phyloP scores from a whole-genome alignment of 2,113 vertebrate species.

The Pelecanus crispus region DNA sequence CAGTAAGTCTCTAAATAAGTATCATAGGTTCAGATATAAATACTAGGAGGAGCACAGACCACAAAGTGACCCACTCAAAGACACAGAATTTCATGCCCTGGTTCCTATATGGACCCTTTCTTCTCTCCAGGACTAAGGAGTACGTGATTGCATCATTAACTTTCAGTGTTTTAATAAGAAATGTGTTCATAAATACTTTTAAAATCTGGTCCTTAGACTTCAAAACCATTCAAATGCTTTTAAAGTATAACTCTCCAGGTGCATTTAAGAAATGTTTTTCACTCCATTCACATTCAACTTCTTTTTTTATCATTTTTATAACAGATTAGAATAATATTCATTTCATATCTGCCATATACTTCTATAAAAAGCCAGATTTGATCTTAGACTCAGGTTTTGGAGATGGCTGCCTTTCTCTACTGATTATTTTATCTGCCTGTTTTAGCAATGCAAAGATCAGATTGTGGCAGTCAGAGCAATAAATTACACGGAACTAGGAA shows the following conservation, averaged over 20 bases:
- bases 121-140: not conserved
- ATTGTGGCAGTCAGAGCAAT: not conserved
- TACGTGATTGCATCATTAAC: not conserved
- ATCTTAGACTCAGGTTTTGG: not conserved
- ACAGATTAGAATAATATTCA: not conserved
- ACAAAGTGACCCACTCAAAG: not conserved
- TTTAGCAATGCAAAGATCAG: not conserved
- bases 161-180: not conserved
- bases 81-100: not conserved
- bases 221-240: not conserved
- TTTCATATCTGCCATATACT: not conserved
- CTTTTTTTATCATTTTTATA: not conserved
- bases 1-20: not conserved
- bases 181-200: not conserved
- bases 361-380: not conserved
- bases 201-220: not conserved
- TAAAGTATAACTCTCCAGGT: not conserved
- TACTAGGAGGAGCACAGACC: not conserved
- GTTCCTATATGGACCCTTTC: not conserved
- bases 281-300: not conserved
- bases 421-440: not conserved
- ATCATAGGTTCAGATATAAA: not conserved
- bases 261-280: not conserved
- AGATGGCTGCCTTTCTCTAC: not conserved
- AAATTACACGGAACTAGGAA: not conserved